Percentiles rank a stretch among this genome's conserved stretches.
These are phyloP conservation scores for Corvus hawaiiensis DNA, from an alignment of 2,113 vertebrate species.

Conservation along the genomic window DNA sequence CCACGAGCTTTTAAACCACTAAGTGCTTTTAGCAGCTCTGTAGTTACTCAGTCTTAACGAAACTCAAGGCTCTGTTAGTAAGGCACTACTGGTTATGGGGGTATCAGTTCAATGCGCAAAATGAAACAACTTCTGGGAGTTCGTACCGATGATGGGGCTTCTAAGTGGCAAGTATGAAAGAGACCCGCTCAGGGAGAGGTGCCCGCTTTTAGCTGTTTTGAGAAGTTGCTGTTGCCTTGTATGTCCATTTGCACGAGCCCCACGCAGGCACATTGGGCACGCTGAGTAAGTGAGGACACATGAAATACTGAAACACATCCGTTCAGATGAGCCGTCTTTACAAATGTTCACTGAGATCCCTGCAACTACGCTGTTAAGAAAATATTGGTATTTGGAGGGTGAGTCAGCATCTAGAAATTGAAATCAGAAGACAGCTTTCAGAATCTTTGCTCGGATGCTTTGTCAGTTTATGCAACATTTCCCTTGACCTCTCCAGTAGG, in stretches of 20 bases:
- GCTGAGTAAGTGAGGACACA: rapidly evolving
- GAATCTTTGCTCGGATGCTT: not conserved
- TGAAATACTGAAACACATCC: not conserved
- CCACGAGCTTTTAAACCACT: not conserved
- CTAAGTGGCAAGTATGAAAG: rapidly evolving
- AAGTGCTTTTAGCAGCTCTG: not conserved
- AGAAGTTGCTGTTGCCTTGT: not conserved
- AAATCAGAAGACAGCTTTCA: not conserved
- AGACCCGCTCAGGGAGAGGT: not conserved
- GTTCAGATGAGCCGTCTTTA: rapidly evolving
- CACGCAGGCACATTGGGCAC: not conserved
- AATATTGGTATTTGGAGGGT: not conserved
- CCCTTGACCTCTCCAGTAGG: constrained; percentile 11
- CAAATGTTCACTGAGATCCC: not conserved
- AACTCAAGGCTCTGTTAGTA: not conserved
- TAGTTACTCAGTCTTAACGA: rapidly evolving
- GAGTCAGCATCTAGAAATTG: not conserved
- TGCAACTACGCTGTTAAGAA: rapidly evolving
- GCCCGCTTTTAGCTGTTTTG: not conserved
- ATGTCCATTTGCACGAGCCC: not conserved
- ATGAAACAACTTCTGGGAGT: not conserved
- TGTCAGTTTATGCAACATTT: constrained; percentile 11
- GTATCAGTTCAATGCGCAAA: not conserved
- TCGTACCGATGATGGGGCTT: not conserved
- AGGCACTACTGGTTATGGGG: not conserved